Base-by-base conservation (phyloP, 2,888 invertebrate species). In the Eulithis testata region DNA sequence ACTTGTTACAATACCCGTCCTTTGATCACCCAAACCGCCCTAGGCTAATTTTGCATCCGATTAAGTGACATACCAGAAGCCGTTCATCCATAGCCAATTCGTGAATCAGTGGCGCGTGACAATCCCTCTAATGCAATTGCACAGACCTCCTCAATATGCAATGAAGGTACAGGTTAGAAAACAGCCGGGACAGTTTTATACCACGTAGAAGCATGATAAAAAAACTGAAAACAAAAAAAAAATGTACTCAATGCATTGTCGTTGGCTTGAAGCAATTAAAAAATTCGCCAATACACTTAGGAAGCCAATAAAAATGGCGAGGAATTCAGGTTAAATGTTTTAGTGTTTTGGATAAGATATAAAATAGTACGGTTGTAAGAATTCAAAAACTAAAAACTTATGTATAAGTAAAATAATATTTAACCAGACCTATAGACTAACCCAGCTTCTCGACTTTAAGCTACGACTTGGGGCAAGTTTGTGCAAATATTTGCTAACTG, bases 121-220 rank as follows among this genome's bases (percentile, higher is more conserved):
- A 60, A 80, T 79, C 82, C 83, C 85, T 70, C 88, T 91, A 89
- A 92, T 82, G 77, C 90, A 91, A 92, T 92, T 92, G 87, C 91
- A 89, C 91, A 91, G 61, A 74, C 75, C 84, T 90, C 81, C 90
- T 90, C 90, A 88, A 90, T 89, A 90, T 90, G 90, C 90, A 87
- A 76, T 78, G 77, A 66, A 72, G 77, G 76, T 76, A 52, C 21
- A 14, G 21, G n/a, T 6, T 49, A n/a, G 2, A 1, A 14, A 49
- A 57, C 8, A 63, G 63, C 57, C 58, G 5, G 51, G 12, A 37
- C 14, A 31, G 8, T 47, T 51, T 37, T 9, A 40, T 40, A 40
- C 8, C 7, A 6, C 31, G 31, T 2, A 31, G 21, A 31, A 31
- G 31, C 31, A 31, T 0, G 4, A 3, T 31, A 0, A 31, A 21